Evolutionary conservation across 2,888 invertebrate genomes (phyloP).

Genomic region (Tinea trinotella): DNA sequence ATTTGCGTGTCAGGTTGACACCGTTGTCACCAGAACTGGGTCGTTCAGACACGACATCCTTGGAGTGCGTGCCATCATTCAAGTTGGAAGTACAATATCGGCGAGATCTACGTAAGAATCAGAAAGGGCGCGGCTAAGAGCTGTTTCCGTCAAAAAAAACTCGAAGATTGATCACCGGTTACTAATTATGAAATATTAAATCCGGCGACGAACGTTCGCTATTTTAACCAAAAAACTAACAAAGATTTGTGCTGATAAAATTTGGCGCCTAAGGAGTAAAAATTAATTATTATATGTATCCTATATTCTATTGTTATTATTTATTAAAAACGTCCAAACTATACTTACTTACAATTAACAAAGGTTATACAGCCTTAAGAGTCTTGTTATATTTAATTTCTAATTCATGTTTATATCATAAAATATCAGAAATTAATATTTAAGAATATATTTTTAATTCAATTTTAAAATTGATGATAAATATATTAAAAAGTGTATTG

Average conservation of each 20-base stretch:
- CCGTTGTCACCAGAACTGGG: conserved; percentile 3
- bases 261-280: no score
- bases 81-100: conserved; percentile 11
- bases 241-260: background rate
- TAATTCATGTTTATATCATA: no score
- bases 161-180: conserved; percentile 57
- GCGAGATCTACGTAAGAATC: conserved; percentile 14
- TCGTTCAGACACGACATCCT: conserved; percentile 14
- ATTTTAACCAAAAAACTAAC: background rate
- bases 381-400: no score
- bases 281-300: no score
- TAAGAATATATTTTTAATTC: no score
- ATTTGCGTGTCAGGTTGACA: conserved; percentile 12
- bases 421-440: no score
- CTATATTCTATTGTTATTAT: no score
- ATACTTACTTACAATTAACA: no score
- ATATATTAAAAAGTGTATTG: no score
- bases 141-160: conserved; percentile 52
- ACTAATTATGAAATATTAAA: conserved; percentile 64
- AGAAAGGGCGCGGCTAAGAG: conserved; percentile 43
- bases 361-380: no score
- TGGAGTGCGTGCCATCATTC: conserved; percentile 15
- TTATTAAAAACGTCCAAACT: no score
- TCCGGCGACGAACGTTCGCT: conserved; percentile 10
- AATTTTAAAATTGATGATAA: no score